Evolutionary conservation across 2,113 vertebrate species (phyloP), one percentile per base, ranked within the genome.

Genomic region (Buteo buteo): DNA sequence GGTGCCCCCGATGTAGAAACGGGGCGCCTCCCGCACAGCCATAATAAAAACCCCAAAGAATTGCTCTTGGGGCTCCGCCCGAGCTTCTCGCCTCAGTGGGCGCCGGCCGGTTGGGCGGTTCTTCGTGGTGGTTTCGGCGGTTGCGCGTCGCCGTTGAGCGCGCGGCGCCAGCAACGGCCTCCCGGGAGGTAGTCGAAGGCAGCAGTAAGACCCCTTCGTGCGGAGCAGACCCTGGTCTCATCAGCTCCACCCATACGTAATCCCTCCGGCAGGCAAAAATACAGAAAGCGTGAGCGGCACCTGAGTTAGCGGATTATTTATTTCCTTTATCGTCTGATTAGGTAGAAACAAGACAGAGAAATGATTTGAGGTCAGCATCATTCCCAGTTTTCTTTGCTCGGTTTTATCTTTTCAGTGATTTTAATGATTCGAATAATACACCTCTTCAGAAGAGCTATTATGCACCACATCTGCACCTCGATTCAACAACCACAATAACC

Each of bases 11-110:
- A 3, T 25, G 31, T 40, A 25, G n/a, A 26, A 59, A 5, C 2
- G 7, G 36, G 69, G 29, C 9, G 5, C 1, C 0, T 15, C 9
- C 1, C 0, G 7, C 3, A 0, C 25, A 6, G 7, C 17, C 54
- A 15, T 4, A 26, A 47, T 47, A 26, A 9, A 44, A 44, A 16
- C 15, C 42, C 42, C 25, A 79, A 65, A 25, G 0, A 54, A 52
- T 66, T 36, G 8, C 45, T 52, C 29, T 31, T n/a, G 7, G 28
- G 79, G 38, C 11, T 28, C 7, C 3, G 1, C 19, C 66, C 4
- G 0, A n/a, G 29, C 20, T 8, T 15, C 45, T 21, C 61, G 7
- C 22, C 29, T 52, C 0, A 0, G 17, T n/a, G 7, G 5, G 11
- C 22, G 3, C 0, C 1, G 13, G 14, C 10, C 36, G 7, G 26